Conservation (phyloP, 1,140 invertebrate genomes). For the Drosophila rufa region DNA sequence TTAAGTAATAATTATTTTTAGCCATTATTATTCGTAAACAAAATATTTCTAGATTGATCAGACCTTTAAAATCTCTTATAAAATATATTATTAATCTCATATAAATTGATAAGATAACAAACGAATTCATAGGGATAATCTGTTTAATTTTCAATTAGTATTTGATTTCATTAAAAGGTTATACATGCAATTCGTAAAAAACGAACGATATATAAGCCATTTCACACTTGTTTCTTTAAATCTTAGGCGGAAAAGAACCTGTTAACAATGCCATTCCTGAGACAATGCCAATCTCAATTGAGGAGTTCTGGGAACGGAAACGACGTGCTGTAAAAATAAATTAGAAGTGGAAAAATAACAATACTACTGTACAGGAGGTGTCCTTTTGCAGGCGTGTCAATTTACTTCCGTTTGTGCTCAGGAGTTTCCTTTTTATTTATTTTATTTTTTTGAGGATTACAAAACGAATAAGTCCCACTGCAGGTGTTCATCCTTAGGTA, state of each 20-base stretch:
- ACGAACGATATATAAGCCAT: neutral
- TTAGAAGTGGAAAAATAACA: constrained; percentile 45
- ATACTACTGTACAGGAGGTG: constrained; percentile 19
- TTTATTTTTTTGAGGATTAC: neutral
- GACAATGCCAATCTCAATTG: constrained; percentile 55
- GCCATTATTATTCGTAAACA: too few species aligned
- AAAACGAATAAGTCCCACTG: constrained; percentile 8
- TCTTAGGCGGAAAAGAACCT: neutral
- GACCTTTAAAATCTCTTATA: neutral
- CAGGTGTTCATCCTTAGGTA: constrained; percentile 39
- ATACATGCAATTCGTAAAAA: neutral
- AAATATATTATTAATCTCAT: too few species aligned
- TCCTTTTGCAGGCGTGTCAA: constrained; percentile 68
- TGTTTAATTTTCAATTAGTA: neutral
- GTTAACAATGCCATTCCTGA: constrained; percentile 28
- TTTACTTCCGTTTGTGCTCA: constrained; percentile 57
- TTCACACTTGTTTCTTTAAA: constrained; percentile 21
- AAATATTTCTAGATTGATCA: neutral
- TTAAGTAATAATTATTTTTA: too few species aligned
- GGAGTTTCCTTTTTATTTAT: neutral
- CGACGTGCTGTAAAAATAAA: constrained; percentile 62
- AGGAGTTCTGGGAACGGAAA: constrained; percentile 66
- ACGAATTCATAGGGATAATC: neutral
- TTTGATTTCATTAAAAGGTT: neutral
- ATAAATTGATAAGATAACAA: too few species aligned